Evolutionary conservation across 1,140 invertebrate genomes (phyloP).

Genomic region (Sogatella furcifera): DNA sequence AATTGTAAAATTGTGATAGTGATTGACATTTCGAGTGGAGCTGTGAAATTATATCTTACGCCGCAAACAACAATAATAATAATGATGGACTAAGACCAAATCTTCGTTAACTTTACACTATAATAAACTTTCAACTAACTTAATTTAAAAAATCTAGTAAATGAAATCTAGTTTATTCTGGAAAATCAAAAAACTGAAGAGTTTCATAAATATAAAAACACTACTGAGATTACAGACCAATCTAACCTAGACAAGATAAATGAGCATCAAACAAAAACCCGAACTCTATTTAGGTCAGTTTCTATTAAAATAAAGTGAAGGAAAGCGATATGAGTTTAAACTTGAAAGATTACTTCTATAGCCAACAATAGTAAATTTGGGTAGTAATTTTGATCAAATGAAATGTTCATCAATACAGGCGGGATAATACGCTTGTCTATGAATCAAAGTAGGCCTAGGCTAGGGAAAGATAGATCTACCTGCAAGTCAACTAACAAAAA

Average conservation of each 20-base stretch:
- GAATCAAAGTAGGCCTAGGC: constrained; percentile 1
- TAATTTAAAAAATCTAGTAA: too few species aligned
- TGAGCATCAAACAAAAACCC: not conserved
- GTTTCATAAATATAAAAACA: too few species aligned
- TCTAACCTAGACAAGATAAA: not conserved
- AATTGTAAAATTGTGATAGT: too few species aligned
- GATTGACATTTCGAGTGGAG: too few species aligned
- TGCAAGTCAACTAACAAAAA: not conserved
- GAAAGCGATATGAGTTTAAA: not conserved
- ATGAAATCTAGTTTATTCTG: too few species aligned
- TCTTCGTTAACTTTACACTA: too few species aligned
- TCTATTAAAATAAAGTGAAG: not conserved
- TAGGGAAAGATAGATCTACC: not conserved
- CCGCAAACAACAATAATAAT: too few species aligned
- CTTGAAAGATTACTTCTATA: not conserved
- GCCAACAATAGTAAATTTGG: not conserved
- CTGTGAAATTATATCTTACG: too few species aligned
- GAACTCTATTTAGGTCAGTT: not conserved
- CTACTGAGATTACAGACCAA: too few species aligned
- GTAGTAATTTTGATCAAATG: not conserved
- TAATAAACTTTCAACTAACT: too few species aligned
- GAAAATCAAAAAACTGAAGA: too few species aligned
- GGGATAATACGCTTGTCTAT: not conserved
- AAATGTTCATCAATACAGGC: not conserved
- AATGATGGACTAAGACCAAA: too few species aligned